Base-by-base conservation (phyloP, 2,888 invertebrate species). In the Chymomyza procnemis region DNA sequence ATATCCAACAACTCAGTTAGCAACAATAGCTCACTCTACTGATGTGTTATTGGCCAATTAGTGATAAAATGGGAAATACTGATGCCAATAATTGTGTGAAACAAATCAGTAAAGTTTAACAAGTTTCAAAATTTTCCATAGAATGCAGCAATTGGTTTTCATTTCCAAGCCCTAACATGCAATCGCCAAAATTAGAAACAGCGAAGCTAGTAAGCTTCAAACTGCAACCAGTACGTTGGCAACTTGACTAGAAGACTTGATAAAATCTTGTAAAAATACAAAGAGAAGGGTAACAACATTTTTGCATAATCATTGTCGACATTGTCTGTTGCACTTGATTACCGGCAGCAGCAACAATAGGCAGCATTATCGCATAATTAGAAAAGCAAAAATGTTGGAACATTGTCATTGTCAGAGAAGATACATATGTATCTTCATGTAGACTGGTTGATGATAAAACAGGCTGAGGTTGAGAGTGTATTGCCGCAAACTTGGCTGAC, bases 131-230 rank as follows among this genome's bases (percentile, higher is more conserved):
- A 54, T 62, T 58, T 65, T 73, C 60, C 57, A 58, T 18, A 9
- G 61, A 74, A 59, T 66, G 78, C 65, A 77, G 78, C 65, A 77
- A 77, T 67, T 21, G 67, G 64, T 34, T 63, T 57, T 48, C 64
- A 60, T 56, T 54, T 30, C 22, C 66, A 73, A 16, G 18, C 48
- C 48, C 34, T n/a, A 1, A 50, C 48, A 50, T n/a, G 48, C 48
- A 50, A 50, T 14, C 48, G 48, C 2, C 16, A 50, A n/a, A 50
- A 18, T 18, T 8, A 6, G 48, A 50, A 50, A 50, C 18, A 50
- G 4, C 14, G 3, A 8, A 16, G n/a, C 48, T 18, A 8, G n/a
- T n/a, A n/a, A n/a, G 1, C 48, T n/a, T n/a, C 18, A 50, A 18
- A 50, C 18, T 50, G 9, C 5, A 50, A 18, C 3, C 48, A n/a